These are phyloP conservation scores for Quadroppia sp. DNA, from an alignment of 2,888 invertebrate genomes.

Conservation along the genomic window DNA sequence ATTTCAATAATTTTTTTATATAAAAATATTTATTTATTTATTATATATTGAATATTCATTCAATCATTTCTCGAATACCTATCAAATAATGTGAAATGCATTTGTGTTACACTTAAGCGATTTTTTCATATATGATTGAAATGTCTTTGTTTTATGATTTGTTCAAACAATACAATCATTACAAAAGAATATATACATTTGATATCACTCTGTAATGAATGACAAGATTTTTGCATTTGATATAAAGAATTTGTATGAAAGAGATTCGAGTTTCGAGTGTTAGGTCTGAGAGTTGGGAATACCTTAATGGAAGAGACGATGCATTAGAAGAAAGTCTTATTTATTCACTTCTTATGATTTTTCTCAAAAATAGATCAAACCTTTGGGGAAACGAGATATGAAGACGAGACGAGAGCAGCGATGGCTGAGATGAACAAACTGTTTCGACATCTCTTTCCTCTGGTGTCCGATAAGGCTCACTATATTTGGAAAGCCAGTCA, in stretches of 20 bases:
- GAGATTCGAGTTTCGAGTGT: not conserved
- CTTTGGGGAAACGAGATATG: conserved; percentile 13
- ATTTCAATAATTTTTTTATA: too few species aligned
- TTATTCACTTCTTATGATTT: not conserved
- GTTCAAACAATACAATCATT: too few species aligned
- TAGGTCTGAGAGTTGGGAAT: not conserved
- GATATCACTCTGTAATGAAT: too few species aligned
- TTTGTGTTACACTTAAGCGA: too few species aligned
- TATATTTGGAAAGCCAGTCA: conserved; percentile 46
- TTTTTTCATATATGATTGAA: too few species aligned
- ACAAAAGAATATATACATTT: too few species aligned
- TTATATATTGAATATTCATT: too few species aligned
- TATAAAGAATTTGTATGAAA: not conserved
- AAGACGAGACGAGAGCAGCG: conserved; percentile 44
- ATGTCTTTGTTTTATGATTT: too few species aligned
- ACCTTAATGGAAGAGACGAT: conserved; percentile 1
- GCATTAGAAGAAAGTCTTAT: not conserved
- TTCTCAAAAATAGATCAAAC: not conserved
- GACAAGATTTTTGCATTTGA: not conserved
- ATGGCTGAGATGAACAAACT: conserved; percentile 46
- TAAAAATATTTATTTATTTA: too few species aligned
- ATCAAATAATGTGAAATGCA: too few species aligned
- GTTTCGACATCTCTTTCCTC: conserved; percentile 46
- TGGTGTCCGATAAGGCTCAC: conserved; percentile 45
- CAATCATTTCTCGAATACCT: too few species aligned